These are phyloP conservation scores for Leptarthrus brevirostris DNA, from an alignment of 2,888 invertebrate genomes.

Conservation along the genomic window DNA sequence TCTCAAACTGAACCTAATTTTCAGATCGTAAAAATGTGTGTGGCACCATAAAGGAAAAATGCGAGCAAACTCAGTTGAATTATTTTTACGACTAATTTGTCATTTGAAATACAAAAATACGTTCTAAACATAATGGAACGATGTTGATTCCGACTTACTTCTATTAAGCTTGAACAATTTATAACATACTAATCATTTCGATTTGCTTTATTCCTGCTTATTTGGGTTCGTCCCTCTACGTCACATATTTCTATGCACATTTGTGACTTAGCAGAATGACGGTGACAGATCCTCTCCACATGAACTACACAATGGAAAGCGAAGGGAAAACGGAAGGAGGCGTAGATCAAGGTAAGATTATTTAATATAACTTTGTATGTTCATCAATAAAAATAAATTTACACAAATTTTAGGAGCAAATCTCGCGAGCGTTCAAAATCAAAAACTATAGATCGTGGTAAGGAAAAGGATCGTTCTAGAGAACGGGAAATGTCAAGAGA, in stretches of 20 bases:
- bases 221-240: constrained; percentile 57
- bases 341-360: constrained; percentile 57
- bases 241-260: constrained; percentile 53
- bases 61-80: constrained; percentile 51
- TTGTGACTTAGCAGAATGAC: constrained; percentile 58
- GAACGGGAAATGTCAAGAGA: constrained; percentile 63
- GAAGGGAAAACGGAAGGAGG: constrained; percentile 51
- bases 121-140: constrained; percentile 49
- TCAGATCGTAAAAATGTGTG: constrained; percentile 66
- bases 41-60: constrained; percentile 57
- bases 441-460: constrained; percentile 64
- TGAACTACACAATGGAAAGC: constrained; percentile 46
- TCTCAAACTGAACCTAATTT: constrained; percentile 67
- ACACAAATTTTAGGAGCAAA: constrained; percentile 64
- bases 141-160: constrained; percentile 53
- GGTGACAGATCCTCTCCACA: constrained; percentile 51
- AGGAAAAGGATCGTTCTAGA: constrained; percentile 57
- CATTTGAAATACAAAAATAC: constrained; percentile 46
- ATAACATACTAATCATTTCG: constrained; percentile 56
- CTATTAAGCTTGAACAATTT: constrained; percentile 50
- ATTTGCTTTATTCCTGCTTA: constrained; percentile 58
- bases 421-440: constrained; percentile 56
- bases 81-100: constrained; percentile 49
- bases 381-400: background rate
- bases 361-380: constrained; percentile 9